A percentile compares a stretch with the other conserved stretches of the same genome.
Conservation (phyloP, 1,140 invertebrate species). For the Ceratina australensis region DNA sequence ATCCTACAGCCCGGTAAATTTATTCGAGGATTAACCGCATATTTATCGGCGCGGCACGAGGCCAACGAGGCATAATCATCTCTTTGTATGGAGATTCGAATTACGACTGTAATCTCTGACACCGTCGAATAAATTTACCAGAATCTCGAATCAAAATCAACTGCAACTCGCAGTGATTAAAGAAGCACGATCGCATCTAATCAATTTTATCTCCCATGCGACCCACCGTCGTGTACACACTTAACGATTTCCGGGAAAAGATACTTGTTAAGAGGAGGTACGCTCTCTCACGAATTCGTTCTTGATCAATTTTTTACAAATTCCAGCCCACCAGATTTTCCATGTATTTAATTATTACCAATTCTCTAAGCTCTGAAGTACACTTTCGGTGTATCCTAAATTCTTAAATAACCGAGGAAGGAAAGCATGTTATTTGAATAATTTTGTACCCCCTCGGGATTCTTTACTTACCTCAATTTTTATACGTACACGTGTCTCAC, state of each 20-base stretch:
- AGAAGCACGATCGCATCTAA: slow-evolving; percentile 28
- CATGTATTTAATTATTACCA: too few relatives aligned
- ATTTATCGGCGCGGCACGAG: too few relatives aligned
- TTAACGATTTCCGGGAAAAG: slow-evolving; percentile 1
- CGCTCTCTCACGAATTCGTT: too few relatives aligned
- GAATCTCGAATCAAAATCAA: slow-evolving; percentile 9
- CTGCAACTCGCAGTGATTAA: slow-evolving; percentile 35
- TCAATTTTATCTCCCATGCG: neutral
- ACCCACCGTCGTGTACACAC: neutral
- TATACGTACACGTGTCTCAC: too few relatives aligned
- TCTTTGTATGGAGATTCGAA: neutral
- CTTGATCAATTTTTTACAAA: too few relatives aligned
- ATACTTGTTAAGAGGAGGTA: neutral
- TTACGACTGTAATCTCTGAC: neutral
- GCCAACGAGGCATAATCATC: neutral
- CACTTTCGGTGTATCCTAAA: too few relatives aligned
- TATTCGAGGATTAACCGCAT: slow-evolving; percentile 7
- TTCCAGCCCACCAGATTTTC: too few relatives aligned
- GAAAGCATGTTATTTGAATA: neutral
- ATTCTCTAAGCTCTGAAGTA: too few relatives aligned
- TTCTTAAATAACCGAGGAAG: neutral
- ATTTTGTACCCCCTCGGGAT: neutral
- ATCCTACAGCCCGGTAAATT: slow-evolving; percentile 36
- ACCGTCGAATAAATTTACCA: slow-evolving; percentile 34
- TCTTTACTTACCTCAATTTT: too few relatives aligned